phyloP scores from a whole-genome alignment of 2,113 vertebrate genomes.

The Hypocryptadius cinnamomeus region DNA sequence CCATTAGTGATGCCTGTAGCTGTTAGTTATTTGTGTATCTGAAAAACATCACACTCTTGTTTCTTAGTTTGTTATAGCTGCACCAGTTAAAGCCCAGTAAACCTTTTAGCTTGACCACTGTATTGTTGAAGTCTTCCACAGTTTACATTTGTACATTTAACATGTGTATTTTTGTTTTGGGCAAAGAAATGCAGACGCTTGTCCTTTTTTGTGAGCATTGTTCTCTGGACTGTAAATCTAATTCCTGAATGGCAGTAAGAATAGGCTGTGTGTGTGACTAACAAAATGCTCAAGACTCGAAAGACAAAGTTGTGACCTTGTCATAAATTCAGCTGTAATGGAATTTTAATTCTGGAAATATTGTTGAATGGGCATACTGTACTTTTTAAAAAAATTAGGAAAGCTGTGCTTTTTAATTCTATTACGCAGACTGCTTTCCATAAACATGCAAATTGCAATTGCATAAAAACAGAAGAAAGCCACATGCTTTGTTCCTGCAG shows the following conservation, averaged over 20 bases:
- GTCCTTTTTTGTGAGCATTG: neutral
- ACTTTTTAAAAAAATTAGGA: neutral
- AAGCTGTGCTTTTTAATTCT: neutral
- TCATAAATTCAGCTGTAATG: neutral
- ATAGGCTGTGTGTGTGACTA: neutral
- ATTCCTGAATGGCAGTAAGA: neutral
- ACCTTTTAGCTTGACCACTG: neutral
- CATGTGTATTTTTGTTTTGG: neutral
- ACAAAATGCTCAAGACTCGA: neutral
- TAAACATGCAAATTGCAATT: neutral
- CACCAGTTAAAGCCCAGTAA: neutral
- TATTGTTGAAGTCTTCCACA: neutral
- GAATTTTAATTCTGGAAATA: neutral
- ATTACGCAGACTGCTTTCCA: neutral
- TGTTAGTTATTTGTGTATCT: neutral
- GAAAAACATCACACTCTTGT: neutral
- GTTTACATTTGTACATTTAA: neutral
- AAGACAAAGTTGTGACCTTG: neutral
- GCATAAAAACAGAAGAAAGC: neutral
- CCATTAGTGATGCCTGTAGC: neutral
- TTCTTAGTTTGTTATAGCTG: neutral
- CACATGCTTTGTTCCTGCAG: neutral
- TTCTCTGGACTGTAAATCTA: neutral
- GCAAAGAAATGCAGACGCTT: rapidly evolving
- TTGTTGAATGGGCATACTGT: neutral